These are phyloP conservation scores for Ammodytes marinus DNA, from an alignment of 2,113 vertebrate species.

Conservation along the genomic window DNA sequence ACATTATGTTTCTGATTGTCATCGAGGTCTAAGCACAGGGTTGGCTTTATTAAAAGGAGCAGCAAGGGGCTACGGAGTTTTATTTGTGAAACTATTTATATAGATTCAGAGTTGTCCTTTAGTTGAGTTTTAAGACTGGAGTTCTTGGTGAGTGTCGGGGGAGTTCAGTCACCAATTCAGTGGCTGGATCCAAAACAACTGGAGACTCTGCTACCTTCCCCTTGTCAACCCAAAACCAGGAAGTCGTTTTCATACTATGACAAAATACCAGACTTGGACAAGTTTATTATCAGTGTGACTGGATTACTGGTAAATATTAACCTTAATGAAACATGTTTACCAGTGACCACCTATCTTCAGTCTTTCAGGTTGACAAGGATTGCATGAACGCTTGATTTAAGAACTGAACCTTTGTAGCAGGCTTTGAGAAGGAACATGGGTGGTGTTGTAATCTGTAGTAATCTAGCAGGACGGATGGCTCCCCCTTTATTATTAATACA, in stretches of 20 bases:
- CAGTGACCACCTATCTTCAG: neutral
- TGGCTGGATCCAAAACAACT: neutral
- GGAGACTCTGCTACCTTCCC: neutral
- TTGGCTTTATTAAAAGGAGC: neutral
- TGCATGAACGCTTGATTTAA: neutral
- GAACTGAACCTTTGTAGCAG: neutral
- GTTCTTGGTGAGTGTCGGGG: neutral
- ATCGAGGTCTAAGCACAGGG: neutral
- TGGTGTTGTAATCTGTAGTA: neutral
- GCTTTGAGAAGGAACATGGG: neutral
- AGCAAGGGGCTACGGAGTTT: neutral
- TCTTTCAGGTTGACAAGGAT: neutral
- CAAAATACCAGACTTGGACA: neutral
- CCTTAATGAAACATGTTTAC: neutral
- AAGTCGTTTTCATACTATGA: neutral
- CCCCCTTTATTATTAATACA: neutral
- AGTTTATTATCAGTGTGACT: neutral
- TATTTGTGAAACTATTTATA: neutral
- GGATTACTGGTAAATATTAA: neutral
- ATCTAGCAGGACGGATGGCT: neutral
- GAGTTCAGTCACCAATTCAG: neutral
- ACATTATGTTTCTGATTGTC: constrained; percentile 51
- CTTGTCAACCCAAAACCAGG: neutral
- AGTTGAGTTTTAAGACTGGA: neutral
- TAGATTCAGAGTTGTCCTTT: neutral